A percentile compares a stretch with the other conserved stretches of the same genome.
phyloP scores from a whole-genome alignment of 2,797 vertebrate species.

The Alcedo quadribrachys region DNA sequence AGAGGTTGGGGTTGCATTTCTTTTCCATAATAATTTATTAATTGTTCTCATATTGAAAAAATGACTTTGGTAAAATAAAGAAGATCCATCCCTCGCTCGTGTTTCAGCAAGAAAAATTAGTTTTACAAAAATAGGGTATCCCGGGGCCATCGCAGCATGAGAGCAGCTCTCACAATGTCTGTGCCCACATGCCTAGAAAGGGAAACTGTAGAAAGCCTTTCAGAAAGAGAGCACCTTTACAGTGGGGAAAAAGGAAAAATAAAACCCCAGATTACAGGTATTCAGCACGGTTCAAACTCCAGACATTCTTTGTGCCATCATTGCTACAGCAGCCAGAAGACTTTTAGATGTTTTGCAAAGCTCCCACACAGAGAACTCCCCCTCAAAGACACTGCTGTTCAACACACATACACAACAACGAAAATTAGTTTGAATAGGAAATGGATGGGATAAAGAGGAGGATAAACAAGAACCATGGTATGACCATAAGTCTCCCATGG shows the following conservation, averaged over 20 bases:
- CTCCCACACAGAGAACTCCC: accelerated
- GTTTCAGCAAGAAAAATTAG: background rate
- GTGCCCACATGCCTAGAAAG: background rate
- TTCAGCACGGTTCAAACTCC: background rate
- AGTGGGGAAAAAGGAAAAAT: accelerated
- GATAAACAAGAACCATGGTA: background rate
- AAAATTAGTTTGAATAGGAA: background rate
- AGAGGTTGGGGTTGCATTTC: background rate
- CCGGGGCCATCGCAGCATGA: accelerated
- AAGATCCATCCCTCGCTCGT: background rate
- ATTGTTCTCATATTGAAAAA: constrained; percentile 49
- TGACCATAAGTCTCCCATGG: background rate
- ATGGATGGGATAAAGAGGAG: background rate
- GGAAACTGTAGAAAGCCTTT: background rate
- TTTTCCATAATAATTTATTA: constrained; percentile 39
- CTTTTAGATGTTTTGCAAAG: background rate
- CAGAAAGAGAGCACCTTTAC: background rate
- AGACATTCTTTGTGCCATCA: background rate
- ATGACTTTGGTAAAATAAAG: constrained; percentile 11
- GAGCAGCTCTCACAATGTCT: background rate
- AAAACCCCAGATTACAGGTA: background rate
- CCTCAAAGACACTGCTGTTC: background rate
- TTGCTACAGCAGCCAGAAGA: background rate
- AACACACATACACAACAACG: background rate
- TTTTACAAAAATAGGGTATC: background rate